These are phyloP conservation scores for Camarhynchus parvulus DNA, from an alignment of 2,113 vertebrate species.

Conservation along the genomic window DNA sequence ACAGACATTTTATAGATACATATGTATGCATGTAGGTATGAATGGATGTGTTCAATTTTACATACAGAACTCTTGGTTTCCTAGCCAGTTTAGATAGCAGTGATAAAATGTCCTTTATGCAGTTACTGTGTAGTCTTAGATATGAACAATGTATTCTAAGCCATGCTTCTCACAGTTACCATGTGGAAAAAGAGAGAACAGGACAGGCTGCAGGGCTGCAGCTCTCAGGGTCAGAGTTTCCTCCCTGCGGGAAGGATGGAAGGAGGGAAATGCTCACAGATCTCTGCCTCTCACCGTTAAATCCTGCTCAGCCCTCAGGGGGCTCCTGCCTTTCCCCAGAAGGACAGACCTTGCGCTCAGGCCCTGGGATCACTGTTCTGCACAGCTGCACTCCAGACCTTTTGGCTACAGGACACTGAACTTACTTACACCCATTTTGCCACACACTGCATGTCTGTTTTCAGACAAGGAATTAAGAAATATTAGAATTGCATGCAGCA, in stretches of 20 bases:
- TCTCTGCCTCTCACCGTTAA: neutral
- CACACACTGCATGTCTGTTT: neutral
- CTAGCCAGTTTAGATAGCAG: neutral
- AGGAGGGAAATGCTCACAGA: neutral
- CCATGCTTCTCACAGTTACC: neutral
- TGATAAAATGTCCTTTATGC: neutral
- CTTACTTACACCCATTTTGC: neutral
- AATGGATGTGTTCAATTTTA: neutral
- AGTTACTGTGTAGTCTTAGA: neutral
- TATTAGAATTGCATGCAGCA: neutral
- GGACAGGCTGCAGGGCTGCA: neutral
- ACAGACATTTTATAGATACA: neutral
- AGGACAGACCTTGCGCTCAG: neutral
- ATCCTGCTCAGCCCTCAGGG: neutral
- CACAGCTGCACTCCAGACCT: neutral
- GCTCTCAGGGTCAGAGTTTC: neutral
- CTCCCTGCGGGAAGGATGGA: neutral
- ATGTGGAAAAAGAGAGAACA: neutral
- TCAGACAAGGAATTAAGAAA: neutral
- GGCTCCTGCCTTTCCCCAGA: neutral
- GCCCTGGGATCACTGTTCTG: neutral
- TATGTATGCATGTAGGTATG: accelerated
- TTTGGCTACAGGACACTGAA: neutral
- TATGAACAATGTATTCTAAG: neutral
- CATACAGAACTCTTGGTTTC: neutral